Conservation (phyloP, 1,140 invertebrate genomes). For the Coboldia fuscipes region DNA sequence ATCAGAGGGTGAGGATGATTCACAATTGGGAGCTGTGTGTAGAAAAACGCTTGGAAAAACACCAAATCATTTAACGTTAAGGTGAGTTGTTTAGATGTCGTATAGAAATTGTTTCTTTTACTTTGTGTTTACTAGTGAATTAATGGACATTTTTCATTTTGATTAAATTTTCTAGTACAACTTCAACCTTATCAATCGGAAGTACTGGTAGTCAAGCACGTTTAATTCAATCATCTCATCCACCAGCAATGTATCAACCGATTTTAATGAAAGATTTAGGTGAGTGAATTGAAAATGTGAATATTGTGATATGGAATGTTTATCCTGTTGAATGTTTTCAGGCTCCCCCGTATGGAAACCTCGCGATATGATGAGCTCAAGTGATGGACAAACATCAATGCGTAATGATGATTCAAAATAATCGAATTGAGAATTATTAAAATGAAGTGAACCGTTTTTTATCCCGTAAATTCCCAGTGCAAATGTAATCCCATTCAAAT, state of each 20-base stretch:
- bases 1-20: constrained; percentile 73
- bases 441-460: too few relatives aligned
- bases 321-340: constrained; percentile 29
- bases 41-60: constrained; percentile 65
- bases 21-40: constrained; percentile 35
- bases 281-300: constrained; percentile 26
- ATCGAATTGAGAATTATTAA: constrained; percentile 6
- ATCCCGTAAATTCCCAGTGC: too few relatives aligned
- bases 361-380: constrained; percentile 40
- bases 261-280: constrained; percentile 66
- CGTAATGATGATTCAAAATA: constrained; percentile 24
- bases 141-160: constrained; percentile 3
- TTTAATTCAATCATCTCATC: constrained; percentile 81
- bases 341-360: constrained; percentile 83
- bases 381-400: constrained; percentile 23
- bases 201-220: constrained; percentile 83
- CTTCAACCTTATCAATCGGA: constrained; percentile 79
- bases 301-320: not conserved
- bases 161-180: constrained; percentile 39
- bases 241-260: constrained; percentile 73
- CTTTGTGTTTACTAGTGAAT: not conserved
- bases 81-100: constrained; percentile 21
- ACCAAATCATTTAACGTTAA: constrained; percentile 77
- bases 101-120: not conserved
- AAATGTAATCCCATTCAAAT: too few relatives aligned